phyloP scores from a whole-genome alignment of 2,888 invertebrate genomes.

The Eustalomyia histrio region DNA sequence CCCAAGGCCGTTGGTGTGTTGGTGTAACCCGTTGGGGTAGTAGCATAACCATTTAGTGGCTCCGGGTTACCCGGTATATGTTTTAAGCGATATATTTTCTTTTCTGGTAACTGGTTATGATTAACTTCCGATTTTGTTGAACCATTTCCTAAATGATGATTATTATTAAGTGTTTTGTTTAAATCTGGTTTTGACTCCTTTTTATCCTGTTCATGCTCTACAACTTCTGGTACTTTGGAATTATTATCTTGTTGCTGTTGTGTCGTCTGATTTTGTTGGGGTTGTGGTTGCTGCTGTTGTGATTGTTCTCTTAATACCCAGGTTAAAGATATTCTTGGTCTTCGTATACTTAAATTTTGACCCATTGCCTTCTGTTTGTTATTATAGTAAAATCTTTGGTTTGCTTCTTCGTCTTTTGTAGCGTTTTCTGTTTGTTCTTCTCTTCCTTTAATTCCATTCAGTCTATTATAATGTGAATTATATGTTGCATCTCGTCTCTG shows the following conservation, averaged over 20 bases:
- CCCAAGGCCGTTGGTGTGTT: conserved; percentile 72
- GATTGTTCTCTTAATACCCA: conserved; percentile 87
- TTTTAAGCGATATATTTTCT: conserved; percentile 72
- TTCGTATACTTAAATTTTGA: conserved; percentile 81
- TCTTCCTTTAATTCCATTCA: conserved; percentile 47
- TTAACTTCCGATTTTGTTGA: conserved; percentile 18
- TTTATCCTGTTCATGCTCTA: background rate
- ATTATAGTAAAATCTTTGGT: conserved; percentile 69
- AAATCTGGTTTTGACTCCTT: conserved; percentile 35
- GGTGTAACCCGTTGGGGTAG: conserved; percentile 75
- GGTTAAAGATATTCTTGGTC: conserved; percentile 86
- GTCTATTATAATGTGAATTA: conserved; percentile 39
- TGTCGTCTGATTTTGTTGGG: conserved; percentile 43
- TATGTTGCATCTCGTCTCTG: conserved; percentile 13
- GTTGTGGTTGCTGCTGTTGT: conserved; percentile 75
- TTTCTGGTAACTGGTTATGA: conserved; percentile 32
- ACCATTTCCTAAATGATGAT: conserved; percentile 70
- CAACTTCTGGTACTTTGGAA: conserved; percentile 4
- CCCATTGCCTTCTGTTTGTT: conserved; percentile 79
- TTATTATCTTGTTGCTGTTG: conserved; percentile 52
- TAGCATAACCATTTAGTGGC: conserved; percentile 75
- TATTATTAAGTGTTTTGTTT: conserved; percentile 76
- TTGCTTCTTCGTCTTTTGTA: conserved; percentile 59
- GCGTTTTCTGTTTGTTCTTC: conserved; percentile 7
- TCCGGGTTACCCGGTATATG: conserved; percentile 66